Evolutionary conservation across 2,888 invertebrate genomes (phyloP), one percentile per base, ranked within the genome.

Genomic region (Tuta absoluta): DNA sequence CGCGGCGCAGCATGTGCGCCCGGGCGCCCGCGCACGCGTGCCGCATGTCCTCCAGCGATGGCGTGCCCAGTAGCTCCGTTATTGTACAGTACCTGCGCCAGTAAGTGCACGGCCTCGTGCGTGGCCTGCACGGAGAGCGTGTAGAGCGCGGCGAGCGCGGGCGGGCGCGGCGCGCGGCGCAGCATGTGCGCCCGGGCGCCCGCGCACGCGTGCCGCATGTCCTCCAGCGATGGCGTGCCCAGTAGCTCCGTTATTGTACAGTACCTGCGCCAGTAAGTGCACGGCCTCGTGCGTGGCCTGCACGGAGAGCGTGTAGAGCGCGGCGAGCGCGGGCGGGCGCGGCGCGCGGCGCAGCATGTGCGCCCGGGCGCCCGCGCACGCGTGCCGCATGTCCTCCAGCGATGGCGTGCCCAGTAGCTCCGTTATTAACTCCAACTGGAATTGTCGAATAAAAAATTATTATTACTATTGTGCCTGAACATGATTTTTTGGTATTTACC

Each of bases 211-310:
- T 98, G 96, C 78, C 96, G 94, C 98, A 99, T 99, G 89, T 99
- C 99, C 79, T 98, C 98, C 78, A 96, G 91, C 66, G 96, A 95
- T 49, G 99, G 99, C 63, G 99, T 99, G 73, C 99, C 99, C 77
- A 99, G 93, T 73, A 99, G 93, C 87, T 99, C 99, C 63, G 99
- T 98, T 82, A 99, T 99, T 80, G n/a, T 17, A 8, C n/a, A n/a
- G 7, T 68, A 91, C 91, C 90, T 91, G 91, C 7, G 91, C 91
- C 61, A 99, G 94, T 75, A 99, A 94, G 93, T 99, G 98, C 71
- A 99, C 98, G 64, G 99, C 99, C 92, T 99, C 99, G 85, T 98
- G 98, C 69, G 98, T 98, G 78, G 98, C 98, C 85, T 98, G 98
- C 70, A 93, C 92, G 72, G 97, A 97, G 68, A 99, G 94, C 67